Conservation (phyloP, 2,113 vertebrate genomes). For the Corvus moneduloides region DNA sequence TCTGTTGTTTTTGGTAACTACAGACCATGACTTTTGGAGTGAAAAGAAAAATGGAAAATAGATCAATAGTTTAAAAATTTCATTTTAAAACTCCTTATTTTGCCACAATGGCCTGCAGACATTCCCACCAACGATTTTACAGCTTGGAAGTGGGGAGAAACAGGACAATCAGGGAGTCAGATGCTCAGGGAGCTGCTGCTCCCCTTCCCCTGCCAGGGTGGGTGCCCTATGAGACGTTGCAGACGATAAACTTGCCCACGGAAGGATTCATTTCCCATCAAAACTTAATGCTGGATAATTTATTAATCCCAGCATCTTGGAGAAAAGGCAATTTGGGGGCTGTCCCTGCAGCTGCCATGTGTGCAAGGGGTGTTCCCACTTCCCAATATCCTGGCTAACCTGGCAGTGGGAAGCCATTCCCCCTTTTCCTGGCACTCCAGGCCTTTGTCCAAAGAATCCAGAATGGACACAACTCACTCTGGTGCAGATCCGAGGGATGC, state of each 20-base stretch:
- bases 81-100: neutral
- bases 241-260: neutral
- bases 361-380: rapidly evolving
- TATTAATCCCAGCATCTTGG: rapidly evolving
- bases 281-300: neutral
- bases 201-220: neutral
- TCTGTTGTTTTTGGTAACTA: neutral
- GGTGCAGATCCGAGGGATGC: neutral
- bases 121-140: neutral
- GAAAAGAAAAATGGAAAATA: neutral
- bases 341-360: rapidly evolving
- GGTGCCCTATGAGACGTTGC: neutral
- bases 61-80: neutral
- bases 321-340: neutral
- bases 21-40: neutral
- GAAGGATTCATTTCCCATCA: neutral
- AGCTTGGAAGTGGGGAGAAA: neutral
- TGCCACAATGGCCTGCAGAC: neutral
- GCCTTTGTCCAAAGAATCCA: neutral
- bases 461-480: neutral
- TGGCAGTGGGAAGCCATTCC: neutral
- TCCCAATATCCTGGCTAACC: neutral
- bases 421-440: neutral
- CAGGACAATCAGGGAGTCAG: rapidly evolving
- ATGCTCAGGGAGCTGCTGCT: rapidly evolving